These are phyloP conservation scores for Spheniscus mendiculus DNA, from an alignment of 2,113 vertebrate species.

Conservation along the genomic window DNA sequence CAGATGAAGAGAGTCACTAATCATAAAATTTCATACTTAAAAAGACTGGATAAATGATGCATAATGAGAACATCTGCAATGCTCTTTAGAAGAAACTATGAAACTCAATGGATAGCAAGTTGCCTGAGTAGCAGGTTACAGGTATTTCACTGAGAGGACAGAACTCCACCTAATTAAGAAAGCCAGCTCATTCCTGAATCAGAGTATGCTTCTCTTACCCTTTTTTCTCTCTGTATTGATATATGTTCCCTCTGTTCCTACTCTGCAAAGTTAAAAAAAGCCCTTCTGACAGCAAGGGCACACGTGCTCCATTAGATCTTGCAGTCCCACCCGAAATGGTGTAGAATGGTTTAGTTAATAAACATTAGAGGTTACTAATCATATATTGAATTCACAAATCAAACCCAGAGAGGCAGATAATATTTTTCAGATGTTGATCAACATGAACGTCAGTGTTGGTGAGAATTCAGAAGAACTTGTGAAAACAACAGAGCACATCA, in stretches of 20 bases:
- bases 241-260: neutral
- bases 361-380: neutral
- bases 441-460: neutral
- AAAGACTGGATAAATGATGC: neutral
- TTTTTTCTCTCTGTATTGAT: neutral
- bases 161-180: neutral
- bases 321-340: neutral
- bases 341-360: neutral
- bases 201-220: neutral
- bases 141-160: neutral
- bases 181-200: neutral
- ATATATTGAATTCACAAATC: neutral
- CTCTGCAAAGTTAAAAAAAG: neutral
- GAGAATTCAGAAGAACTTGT: neutral
- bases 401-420: neutral
- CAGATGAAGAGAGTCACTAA: neutral
- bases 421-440: neutral
- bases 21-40: neutral
- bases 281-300: neutral
- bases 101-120: neutral
- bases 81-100: neutral
- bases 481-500: neutral
- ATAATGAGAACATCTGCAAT: neutral
- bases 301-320: neutral
- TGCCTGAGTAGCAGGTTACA: neutral